These are phyloP conservation scores for Actias luna DNA, from an alignment of 2,888 invertebrate species.

Conservation along the genomic window DNA sequence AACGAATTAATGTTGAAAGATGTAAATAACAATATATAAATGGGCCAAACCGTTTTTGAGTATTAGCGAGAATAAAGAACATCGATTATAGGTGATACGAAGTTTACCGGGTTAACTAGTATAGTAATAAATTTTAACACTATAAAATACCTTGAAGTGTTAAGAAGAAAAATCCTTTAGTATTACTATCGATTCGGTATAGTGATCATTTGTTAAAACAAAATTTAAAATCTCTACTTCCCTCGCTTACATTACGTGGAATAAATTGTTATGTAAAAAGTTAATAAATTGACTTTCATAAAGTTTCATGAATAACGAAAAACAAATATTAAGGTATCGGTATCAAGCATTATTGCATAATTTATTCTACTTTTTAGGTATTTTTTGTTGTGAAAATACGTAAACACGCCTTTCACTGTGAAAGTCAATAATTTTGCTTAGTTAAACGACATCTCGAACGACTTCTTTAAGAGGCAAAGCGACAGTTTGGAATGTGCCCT, in stretches of 20 bases:
- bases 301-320: neutral
- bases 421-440: slow-evolving; percentile 4
- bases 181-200: neutral
- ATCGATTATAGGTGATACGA: too few relatives aligned
- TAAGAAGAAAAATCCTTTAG: too few relatives aligned
- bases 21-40: too few relatives aligned
- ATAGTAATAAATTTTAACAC: too few relatives aligned
- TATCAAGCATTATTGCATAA: neutral
- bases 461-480: neutral
- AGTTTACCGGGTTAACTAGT: too few relatives aligned
- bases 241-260: neutral
- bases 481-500: neutral
- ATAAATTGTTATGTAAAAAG: neutral
- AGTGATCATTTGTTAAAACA: neutral
- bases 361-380: neutral
- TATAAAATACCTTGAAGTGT: too few relatives aligned
- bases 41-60: too few relatives aligned
- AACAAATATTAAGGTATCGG: neutral
- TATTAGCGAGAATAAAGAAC: too few relatives aligned
- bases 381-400: slow-evolving; percentile 11
- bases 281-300: neutral
- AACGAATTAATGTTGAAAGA: too few relatives aligned
- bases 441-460: neutral
- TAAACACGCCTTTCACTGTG: slow-evolving; percentile 14
- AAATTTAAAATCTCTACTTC: neutral